Percentiles rank a stretch among this genome's conserved stretches.
These are phyloP conservation scores for Brenthis daphne DNA, from an alignment of 2,888 invertebrate species.

Conservation along the genomic window DNA sequence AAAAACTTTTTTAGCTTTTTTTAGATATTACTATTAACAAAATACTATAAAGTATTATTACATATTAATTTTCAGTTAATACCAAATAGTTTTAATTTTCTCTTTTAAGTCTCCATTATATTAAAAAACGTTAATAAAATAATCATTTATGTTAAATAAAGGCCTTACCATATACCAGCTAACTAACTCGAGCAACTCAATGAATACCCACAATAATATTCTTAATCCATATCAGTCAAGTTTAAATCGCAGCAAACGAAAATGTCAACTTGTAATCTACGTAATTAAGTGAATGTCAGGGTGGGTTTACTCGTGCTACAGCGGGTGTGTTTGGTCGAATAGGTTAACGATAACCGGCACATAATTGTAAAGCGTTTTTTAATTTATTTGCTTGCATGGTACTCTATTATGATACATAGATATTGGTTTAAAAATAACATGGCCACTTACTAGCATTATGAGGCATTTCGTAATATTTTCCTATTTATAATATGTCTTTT, in stretches of 20 bases:
- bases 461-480: too few relatives aligned
- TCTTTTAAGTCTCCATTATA: background rate
- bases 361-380: constrained; percentile 30
- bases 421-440: too few relatives aligned
- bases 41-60: too few relatives aligned
- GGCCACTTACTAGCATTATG: too few relatives aligned
- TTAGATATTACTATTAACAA: too few relatives aligned
- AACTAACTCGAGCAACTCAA: constrained; percentile 9
- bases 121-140: background rate
- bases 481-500: too few relatives aligned
- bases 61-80: too few relatives aligned
- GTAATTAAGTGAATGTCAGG: constrained; percentile 80
- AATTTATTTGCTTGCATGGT: constrained; percentile 8
- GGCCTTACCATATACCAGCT: background rate
- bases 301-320: constrained; percentile 51
- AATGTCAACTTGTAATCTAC: constrained; percentile 80
- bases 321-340: constrained; percentile 36
- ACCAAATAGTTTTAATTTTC: too few relatives aligned
- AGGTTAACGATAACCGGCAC: constrained; percentile 20
- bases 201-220: constrained; percentile 28
- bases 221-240: constrained; percentile 71
- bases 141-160: background rate
- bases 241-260: constrained; percentile 71
- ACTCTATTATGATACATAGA: too few relatives aligned
- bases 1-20: background rate